These are phyloP conservation scores for Arenaria interpres DNA, from an alignment of 2,113 vertebrate species.

Conservation along the genomic window DNA sequence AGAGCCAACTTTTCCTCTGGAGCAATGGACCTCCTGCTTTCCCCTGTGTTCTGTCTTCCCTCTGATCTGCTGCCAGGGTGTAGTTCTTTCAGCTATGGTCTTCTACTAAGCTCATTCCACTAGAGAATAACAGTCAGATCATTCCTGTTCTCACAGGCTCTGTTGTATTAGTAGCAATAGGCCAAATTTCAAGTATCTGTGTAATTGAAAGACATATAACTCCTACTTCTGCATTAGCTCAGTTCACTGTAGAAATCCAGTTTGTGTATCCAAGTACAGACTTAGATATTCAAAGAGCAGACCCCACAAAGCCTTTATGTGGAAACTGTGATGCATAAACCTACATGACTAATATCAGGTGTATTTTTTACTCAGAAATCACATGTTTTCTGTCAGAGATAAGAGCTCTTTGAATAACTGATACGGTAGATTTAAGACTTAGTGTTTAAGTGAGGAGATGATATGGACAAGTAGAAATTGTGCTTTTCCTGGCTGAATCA, in stretches of 20 bases:
- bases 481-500: neutral
- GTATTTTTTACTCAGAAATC: neutral
- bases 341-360: neutral
- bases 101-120: neutral
- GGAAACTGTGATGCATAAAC: neutral
- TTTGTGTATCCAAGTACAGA: neutral
- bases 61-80: constrained; percentile 24
- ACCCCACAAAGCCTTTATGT: neutral
- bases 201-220: neutral
- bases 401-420: neutral
- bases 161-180: neutral
- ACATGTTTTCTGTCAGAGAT: neutral
- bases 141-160: neutral
- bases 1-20: neutral
- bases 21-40: neutral
- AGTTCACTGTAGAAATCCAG: neutral
- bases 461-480: neutral
- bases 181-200: neutral
- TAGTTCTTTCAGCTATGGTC: neutral
- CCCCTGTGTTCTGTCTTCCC: neutral
- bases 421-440: neutral
- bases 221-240: constrained; percentile 9
- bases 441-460: neutral
- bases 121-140: neutral
- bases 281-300: neutral